A percentile compares a stretch with the other conserved stretches of the same genome.
Evolutionary conservation across 2,113 vertebrate species (phyloP).

Genomic region (Lasiurus cinereus): DNA sequence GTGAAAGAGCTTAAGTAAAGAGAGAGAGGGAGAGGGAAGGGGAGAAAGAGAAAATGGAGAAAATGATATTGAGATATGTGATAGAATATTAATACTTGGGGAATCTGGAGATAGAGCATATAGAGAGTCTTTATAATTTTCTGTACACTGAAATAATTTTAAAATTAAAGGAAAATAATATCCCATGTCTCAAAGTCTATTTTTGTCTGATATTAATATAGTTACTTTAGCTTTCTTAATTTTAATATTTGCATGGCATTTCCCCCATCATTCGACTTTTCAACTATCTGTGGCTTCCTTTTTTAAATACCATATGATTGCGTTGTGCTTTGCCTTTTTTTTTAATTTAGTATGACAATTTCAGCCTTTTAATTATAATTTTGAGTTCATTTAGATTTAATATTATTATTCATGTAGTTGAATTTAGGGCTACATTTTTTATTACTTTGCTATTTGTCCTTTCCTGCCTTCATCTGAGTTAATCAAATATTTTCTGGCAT

Average conservation of each 20-base stretch:
- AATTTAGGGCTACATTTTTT: slow-evolving; percentile 36
- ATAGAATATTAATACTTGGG: neutral
- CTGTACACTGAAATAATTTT: neutral
- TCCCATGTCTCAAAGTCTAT: neutral
- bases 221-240: slow-evolving; percentile 9
- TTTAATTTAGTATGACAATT: neutral
- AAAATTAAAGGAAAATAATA: neutral
- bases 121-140: neutral
- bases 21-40: neutral
- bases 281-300: neutral
- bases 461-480: slow-evolving; percentile 51
- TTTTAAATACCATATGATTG: neutral
- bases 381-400: slow-evolving; percentile 57
- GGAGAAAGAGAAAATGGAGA: neutral
- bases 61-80: neutral
- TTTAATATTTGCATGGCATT: neutral
- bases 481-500: slow-evolving; percentile 70
- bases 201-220: neutral
- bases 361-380: slow-evolving; percentile 59
- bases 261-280: slow-evolving; percentile 41
- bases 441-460: slow-evolving; percentile 63
- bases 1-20: neutral
- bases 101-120: neutral
- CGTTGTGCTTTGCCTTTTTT: neutral
- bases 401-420: slow-evolving; percentile 59